These are phyloP conservation scores for Melangyna quadrimaculata DNA, from an alignment of 2,888 invertebrate species.

Conservation along the genomic window DNA sequence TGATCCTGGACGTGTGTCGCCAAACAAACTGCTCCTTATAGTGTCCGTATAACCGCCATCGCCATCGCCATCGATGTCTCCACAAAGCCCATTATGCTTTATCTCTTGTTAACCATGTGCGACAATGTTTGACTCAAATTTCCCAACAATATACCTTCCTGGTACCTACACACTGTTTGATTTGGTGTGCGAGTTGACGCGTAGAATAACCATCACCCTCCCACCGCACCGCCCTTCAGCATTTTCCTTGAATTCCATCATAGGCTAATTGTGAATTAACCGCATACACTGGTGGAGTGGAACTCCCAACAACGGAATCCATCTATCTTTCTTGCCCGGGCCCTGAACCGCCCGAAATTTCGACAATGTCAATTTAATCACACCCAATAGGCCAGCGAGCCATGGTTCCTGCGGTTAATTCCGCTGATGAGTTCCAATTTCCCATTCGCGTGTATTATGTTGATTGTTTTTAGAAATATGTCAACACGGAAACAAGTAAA, in stretches of 20 bases:
- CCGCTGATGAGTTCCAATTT: constrained; percentile 61
- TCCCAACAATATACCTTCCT: constrained; percentile 44
- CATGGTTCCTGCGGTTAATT: constrained; percentile 43
- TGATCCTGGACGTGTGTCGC: background rate
- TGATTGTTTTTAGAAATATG: constrained; percentile 60
- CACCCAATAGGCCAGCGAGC: constrained; percentile 37
- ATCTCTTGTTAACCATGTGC: constrained; percentile 52
- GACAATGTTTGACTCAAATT: constrained; percentile 59
- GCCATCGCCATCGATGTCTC: background rate
- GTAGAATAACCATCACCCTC: background rate
- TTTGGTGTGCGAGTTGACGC: too few species aligned
- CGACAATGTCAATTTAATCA: constrained; percentile 56
- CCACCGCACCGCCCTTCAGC: background rate
- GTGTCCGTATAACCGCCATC: background rate
- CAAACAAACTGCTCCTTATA: constrained; percentile 31
- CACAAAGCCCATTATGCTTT: constrained; percentile 14
- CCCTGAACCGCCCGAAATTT: constrained; percentile 24
- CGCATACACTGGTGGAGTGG: constrained; percentile 28
- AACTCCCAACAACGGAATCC: constrained; percentile 34
- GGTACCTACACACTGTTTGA: constrained; percentile 21
- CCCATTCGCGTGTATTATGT: constrained; percentile 43
- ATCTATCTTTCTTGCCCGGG: constrained; percentile 45
- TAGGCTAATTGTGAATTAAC: constrained; percentile 62
- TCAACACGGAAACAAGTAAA: constrained; percentile 57
- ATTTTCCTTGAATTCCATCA: background rate